These are phyloP conservation scores for Corynorhinus townsendii DNA, from an alignment of 2,113 vertebrate species.

Conservation along the genomic window DNA sequence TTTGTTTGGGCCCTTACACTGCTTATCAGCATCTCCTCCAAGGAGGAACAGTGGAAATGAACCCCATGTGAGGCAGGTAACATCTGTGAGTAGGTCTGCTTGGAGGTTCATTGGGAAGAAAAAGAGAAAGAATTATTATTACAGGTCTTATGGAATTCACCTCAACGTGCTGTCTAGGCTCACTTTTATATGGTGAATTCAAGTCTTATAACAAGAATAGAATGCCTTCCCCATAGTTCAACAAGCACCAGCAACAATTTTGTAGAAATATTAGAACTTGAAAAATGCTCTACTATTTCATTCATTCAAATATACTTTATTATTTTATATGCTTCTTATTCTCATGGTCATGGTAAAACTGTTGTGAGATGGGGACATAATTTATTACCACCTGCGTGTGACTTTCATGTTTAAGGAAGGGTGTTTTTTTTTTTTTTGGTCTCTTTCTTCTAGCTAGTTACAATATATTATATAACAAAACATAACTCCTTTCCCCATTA, in stretches of 20 bases:
- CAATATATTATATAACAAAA: constrained; percentile 43
- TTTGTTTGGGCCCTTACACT: background rate
- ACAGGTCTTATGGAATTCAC: background rate
- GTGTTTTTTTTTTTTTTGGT: background rate
- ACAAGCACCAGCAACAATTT: background rate
- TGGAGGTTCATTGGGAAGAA: background rate
- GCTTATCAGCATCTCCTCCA: background rate
- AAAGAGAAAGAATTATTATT: background rate
- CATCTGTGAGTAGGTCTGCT: background rate
- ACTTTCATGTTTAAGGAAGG: constrained; percentile 1
- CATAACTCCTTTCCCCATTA: background rate
- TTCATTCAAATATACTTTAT: background rate
- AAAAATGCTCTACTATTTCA: constrained; percentile 31
- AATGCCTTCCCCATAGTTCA: background rate
- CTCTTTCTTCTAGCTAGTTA: constrained; percentile 43
- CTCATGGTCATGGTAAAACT: background rate
- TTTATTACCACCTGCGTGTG: background rate
- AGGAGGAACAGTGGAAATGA: background rate
- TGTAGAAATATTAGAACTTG: constrained; percentile 31
- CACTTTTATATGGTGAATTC: background rate
- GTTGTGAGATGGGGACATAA: background rate
- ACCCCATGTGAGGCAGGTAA: background rate
- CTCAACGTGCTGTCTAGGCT: background rate
- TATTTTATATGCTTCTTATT: constrained; percentile 21
- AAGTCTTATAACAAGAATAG: background rate